These are phyloP conservation scores for Mallotus villosus DNA, from an alignment of 2,797 vertebrate species.

Conservation along the genomic window DNA sequence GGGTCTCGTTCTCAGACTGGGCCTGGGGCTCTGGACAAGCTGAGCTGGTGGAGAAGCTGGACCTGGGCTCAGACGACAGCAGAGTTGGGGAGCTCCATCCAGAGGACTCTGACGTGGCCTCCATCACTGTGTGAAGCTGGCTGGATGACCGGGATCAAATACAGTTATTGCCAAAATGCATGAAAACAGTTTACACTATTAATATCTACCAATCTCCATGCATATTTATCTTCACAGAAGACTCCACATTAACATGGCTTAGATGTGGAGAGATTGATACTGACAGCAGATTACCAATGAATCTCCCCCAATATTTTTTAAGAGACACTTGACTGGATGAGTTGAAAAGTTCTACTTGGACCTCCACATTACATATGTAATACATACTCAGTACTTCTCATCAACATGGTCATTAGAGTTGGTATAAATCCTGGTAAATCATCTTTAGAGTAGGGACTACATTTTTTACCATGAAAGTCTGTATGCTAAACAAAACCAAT, in stretches of 20 bases:
- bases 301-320: too few species aligned
- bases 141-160: background rate
- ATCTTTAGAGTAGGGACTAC: background rate
- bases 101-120: slow-evolving; percentile 44
- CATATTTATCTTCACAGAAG: too few species aligned
- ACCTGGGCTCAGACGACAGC: slow-evolving; percentile 55
- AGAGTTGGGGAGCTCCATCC: slow-evolving; percentile 46
- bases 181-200: background rate
- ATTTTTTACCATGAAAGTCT: too few species aligned
- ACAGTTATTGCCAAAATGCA: background rate
- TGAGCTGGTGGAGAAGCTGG: slow-evolving; percentile 59
- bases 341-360: too few species aligned
- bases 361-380: too few species aligned
- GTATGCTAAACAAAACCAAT: too few species aligned
- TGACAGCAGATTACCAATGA: too few species aligned
- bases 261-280: too few species aligned
- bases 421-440: background rate
- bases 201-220: too few species aligned
- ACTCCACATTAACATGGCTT: too few species aligned
- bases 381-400: too few species aligned
- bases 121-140: slow-evolving; percentile 35
- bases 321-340: too few species aligned
- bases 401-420: background rate
- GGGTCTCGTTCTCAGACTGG: slow-evolving; percentile 23
- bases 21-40: slow-evolving; percentile 30